Evolutionary conservation across 2,888 invertebrate genomes (phyloP), one percentile per base, ranked within the genome.

Genomic region (Aleiodes alternator): DNA sequence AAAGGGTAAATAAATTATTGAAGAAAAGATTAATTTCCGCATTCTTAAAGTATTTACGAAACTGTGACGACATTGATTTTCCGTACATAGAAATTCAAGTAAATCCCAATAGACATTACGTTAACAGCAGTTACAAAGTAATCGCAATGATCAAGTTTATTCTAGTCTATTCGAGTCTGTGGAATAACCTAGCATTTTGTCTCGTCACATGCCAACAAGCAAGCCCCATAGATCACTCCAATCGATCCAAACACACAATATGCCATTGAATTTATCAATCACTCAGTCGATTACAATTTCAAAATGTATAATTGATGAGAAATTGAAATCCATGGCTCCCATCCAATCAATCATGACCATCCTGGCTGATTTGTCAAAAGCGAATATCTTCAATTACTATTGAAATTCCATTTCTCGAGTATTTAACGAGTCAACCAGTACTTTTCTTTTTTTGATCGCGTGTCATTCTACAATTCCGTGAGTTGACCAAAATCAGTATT

Each of bases 251-350:
- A 43, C 29, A 57, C 23, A 29, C 43, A 55, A 55, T 23, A 55
- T 70, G 38, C 43, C 23, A 70, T 57, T 31, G 38, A 48, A 64
- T 53, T 53, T 53, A 64, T 71, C 59, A n/a, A 57, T 38, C 55
- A 56, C n/a, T 48, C 23, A 48, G 9, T 16, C 23, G 48, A 48
- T 57, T 50, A 48, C 70, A 51, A 69, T 53, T 23, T 29, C 8
- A 29, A n/a, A 66, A 66, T 74, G 69, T 34, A 74, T 74, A 59
- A 74, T 74, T 59, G 59, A 74, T 74, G 73, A 74, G 43, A 50
- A 66, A 61, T 29, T 66, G 29, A 16, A 38, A 61, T 61, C 61
- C 43, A 16, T 16, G 9, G 5, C 38, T 4, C 16, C 43, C 61
- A 38, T 61, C 9, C 16, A 3, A 61, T 38, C 38, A 43, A 61